Conservation (phyloP, 1,140 invertebrate species). For the Metaphire vulgaris region DNA sequence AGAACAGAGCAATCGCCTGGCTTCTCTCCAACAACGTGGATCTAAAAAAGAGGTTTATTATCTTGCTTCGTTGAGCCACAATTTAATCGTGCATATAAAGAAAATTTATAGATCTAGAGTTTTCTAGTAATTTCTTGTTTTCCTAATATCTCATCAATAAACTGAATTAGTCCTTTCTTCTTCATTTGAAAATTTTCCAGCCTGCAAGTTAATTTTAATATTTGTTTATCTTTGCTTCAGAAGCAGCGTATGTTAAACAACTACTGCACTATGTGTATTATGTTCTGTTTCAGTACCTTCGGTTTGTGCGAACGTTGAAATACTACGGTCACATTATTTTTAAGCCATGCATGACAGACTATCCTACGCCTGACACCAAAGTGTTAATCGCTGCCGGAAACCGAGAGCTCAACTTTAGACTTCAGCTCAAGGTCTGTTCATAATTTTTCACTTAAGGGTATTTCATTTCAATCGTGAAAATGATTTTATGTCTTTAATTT, state of each 20-base stretch:
- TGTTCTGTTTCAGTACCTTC: constrained; percentile 68
- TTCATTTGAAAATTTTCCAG: too few relatives aligned
- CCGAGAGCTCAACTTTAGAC: constrained; percentile 67
- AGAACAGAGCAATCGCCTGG: constrained; percentile 64
- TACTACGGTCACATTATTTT: constrained; percentile 86
- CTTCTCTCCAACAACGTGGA: constrained; percentile 64
- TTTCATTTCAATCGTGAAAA: too few relatives aligned
- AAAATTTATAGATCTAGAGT: too few relatives aligned
- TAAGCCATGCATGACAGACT: constrained; percentile 67
- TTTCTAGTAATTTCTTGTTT: too few relatives aligned
- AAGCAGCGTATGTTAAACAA: neutral
- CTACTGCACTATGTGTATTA: too few relatives aligned
- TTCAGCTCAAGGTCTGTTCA: constrained; percentile 33
- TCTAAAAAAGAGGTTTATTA: constrained; percentile 79
- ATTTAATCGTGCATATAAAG: too few relatives aligned
- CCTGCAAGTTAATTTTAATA: too few relatives aligned
- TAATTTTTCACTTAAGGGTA: neutral
- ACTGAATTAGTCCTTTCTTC: too few relatives aligned
- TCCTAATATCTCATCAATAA: constrained; percentile 11
- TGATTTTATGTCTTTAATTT: too few relatives aligned
- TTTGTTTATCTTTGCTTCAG: too few relatives aligned
- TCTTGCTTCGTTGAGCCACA: too few relatives aligned
- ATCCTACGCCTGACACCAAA: constrained; percentile 63
- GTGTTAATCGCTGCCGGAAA: constrained; percentile 68
- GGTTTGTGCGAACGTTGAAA: constrained; percentile 69